Conservation (phyloP, 2,113 vertebrate genomes). For the Poeciliopsis retropinna region DNA sequence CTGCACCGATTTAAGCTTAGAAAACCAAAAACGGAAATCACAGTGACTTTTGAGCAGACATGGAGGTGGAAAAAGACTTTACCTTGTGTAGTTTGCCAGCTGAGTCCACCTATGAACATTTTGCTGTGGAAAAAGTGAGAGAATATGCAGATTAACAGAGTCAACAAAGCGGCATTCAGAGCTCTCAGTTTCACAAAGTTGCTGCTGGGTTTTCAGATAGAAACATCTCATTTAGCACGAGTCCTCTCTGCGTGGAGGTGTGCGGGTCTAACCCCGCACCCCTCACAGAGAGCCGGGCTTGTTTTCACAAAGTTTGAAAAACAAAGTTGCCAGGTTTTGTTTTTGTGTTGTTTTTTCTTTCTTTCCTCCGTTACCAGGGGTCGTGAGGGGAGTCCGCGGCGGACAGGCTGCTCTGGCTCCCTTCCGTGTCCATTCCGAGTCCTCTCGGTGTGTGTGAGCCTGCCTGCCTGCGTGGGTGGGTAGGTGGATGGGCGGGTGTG, state of each 20-base stretch:
- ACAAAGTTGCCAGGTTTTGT: conserved; percentile 22
- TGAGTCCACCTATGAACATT: conserved; percentile 97
- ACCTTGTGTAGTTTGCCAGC: conserved; percentile 98
- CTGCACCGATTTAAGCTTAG: too few species aligned
- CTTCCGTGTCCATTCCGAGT: conserved; percentile 94
- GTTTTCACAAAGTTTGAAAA: conserved; percentile 38
- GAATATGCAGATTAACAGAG: conserved; percentile 40
- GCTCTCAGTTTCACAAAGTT: conserved; percentile 9
- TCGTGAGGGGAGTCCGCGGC: conserved; percentile 94
- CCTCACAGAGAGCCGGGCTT: conserved; percentile 30
- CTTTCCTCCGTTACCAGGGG: conserved; percentile 87
- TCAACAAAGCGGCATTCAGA: not conserved
- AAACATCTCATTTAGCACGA: conserved; percentile 31
- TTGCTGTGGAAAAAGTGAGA: conserved; percentile 80
- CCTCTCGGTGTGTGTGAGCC: conserved; percentile 45
- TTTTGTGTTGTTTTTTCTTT: not conserved
- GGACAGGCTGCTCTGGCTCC: conserved; percentile 93
- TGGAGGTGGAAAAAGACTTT: conserved; percentile 67
- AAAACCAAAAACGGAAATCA: not conserved
- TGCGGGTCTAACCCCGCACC: conserved; percentile 11
- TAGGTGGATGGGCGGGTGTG: conserved; percentile 25
- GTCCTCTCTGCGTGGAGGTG: conserved; percentile 37
- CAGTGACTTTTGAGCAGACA: conserved; percentile 21
- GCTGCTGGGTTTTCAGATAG: conserved; percentile 9
- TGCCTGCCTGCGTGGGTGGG: conserved; percentile 23